A percentile compares a stretch with the other conserved stretches of the same genome.
Evolutionary conservation across 1,140 invertebrate species (phyloP).

Genomic region (Rhyacophila brunnea): DNA sequence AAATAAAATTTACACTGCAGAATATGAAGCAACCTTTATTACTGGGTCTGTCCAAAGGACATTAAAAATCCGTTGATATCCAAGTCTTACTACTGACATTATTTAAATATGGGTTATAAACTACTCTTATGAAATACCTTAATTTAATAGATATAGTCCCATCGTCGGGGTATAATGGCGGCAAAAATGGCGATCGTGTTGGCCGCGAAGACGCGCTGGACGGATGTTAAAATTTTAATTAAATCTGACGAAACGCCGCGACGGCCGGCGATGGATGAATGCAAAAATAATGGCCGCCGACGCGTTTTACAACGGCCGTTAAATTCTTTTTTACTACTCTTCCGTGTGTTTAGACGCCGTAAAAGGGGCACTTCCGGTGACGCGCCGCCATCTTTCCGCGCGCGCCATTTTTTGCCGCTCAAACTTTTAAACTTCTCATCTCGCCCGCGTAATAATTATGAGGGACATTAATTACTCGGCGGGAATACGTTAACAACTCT

Average conservation of each 20-base stretch:
- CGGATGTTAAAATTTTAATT: conserved; percentile 30
- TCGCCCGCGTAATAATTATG: too few relatives aligned
- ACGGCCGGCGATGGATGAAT: conserved; percentile 15
- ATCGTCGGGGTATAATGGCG: not conserved
- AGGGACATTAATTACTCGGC: too few relatives aligned
- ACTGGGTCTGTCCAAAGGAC: too few relatives aligned
- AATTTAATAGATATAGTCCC: too few relatives aligned
- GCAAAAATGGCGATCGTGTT: conserved; percentile 13
- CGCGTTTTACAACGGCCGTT: conserved; percentile 29
- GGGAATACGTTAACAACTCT: too few relatives aligned
- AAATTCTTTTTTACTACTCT: conserved; percentile 29
- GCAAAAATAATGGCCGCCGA: conserved; percentile 32
- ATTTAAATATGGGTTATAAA: too few relatives aligned
- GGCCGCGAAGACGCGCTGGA: not conserved
- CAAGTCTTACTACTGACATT: too few relatives aligned
- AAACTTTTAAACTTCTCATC: too few relatives aligned
- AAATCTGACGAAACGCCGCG: conserved; percentile 20
- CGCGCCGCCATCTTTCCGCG: not conserved
- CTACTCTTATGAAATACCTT: not conserved
- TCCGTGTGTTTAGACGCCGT: conserved; percentile 27
- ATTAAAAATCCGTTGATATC: too few relatives aligned
- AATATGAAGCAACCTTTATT: too few relatives aligned
- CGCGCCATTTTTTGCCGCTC: too few relatives aligned
- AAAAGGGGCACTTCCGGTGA: conserved; percentile 12
- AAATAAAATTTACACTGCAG: too few relatives aligned